Evolutionary conservation across 2,113 vertebrate species (phyloP).

Genomic region (Stictonetta naevosa): DNA sequence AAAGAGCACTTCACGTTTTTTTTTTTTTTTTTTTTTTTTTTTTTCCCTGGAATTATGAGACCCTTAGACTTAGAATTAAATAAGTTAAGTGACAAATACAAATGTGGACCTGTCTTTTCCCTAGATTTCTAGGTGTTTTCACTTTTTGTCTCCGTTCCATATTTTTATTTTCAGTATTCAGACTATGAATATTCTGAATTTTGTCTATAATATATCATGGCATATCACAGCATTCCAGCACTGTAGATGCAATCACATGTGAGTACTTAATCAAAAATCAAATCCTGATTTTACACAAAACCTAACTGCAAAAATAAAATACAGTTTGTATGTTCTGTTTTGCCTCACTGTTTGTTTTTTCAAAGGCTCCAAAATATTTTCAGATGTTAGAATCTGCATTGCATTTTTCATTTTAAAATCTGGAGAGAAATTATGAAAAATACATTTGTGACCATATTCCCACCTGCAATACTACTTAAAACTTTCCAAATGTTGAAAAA

Average conservation of each 20-base stretch:
- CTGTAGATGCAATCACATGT: background rate
- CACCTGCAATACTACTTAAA: slow-evolving; percentile 14
- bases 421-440: background rate
- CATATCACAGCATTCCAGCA: background rate
- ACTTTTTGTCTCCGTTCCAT: background rate
- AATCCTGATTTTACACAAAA: background rate
- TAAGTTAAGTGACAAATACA: background rate
- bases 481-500: slow-evolving; percentile 23
- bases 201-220: background rate
- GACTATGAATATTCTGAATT: background rate
- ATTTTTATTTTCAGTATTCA: background rate
- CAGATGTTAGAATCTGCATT: background rate
- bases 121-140: background rate
- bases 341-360: background rate
- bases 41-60: background rate
- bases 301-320: background rate
- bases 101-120: background rate
- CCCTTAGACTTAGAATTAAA: background rate
- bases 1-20: background rate
- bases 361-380: background rate
- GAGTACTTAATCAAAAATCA: background rate
- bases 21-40: too few species aligned
- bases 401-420: slow-evolving; percentile 23
- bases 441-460: background rate
- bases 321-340: background rate